Percentiles rank a stretch among this genome's conserved stretches.
phyloP scores from a whole-genome alignment of 2,797 vertebrate genomes.

The Hafferia zeledoni region DNA sequence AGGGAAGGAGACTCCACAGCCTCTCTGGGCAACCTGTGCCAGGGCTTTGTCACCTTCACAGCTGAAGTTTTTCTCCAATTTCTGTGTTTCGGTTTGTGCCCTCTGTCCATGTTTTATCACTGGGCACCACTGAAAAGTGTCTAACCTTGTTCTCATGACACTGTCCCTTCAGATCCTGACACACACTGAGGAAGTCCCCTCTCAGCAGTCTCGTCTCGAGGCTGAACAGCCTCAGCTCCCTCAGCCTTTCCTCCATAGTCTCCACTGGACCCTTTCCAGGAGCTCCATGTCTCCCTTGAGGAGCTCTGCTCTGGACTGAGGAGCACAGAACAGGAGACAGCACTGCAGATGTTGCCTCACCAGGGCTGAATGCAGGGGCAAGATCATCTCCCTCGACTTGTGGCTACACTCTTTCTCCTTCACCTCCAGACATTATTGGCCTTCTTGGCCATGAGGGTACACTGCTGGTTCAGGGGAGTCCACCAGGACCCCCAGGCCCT shows the following conservation, averaged over 20 bases:
- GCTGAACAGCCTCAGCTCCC: neutral
- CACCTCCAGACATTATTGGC: neutral
- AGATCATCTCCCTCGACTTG: neutral
- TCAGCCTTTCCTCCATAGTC: neutral
- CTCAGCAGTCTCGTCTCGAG: neutral
- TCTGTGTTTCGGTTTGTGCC: neutral
- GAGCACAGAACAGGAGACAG: neutral
- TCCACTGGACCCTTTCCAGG: neutral
- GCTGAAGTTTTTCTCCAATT: neutral
- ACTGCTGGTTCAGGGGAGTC: neutral
- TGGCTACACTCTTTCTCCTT: neutral
- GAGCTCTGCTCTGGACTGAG: neutral
- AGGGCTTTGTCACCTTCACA: neutral
- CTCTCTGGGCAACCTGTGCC: neutral
- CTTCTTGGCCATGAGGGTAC: neutral
- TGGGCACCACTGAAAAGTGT: neutral
- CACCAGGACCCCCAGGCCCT: neutral
- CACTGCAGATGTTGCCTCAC: neutral
- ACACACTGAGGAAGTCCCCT: neutral
- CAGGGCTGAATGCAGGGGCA: neutral
- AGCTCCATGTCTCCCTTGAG: neutral
- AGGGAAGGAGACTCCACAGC: neutral
- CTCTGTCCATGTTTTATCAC: neutral
- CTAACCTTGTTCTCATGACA: neutral
- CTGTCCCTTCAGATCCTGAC: neutral